These are phyloP conservation scores for Henricia sp. DNA, from an alignment of 53 echinoderm and acorn worm species.

Conservation along the genomic window DNA sequence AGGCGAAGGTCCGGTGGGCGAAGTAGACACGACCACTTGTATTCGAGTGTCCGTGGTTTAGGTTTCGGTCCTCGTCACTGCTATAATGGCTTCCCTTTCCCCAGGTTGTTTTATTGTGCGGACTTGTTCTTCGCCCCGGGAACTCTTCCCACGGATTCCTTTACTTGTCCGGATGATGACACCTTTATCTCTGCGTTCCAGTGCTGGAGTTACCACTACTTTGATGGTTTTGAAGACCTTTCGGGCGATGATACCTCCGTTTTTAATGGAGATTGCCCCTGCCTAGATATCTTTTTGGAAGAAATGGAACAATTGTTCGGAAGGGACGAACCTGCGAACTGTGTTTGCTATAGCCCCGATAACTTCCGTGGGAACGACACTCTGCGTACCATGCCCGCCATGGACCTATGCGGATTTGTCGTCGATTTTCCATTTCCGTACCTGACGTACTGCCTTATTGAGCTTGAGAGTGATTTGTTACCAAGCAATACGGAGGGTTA, in stretches of 20 bases:
- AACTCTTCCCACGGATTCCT: neutral
- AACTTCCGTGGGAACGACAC: neutral
- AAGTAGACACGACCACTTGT: too few relatives aligned
- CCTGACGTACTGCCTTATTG: neutral
- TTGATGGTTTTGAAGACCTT: neutral
- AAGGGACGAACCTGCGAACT: slow-evolving; percentile 1
- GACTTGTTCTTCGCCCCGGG: neutral
- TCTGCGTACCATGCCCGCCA: neutral
- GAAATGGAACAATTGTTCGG: neutral
- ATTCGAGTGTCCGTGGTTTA: neutral
- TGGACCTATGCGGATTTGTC: slow-evolving; percentile 15
- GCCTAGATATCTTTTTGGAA: neutral
- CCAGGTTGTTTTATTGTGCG: neutral
- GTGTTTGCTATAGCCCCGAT: neutral
- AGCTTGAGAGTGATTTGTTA: neutral
- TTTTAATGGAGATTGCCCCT: neutral
- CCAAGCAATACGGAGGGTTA: neutral
- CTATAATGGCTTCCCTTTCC: neutral
- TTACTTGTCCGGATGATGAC: neutral
- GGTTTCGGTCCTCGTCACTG: neutral
- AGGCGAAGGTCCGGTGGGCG: too few relatives aligned
- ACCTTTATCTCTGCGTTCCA: neutral
- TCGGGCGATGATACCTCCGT: too few relatives aligned
- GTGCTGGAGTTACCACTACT: neutral
- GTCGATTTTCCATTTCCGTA: slow-evolving; percentile 12